Percentiles rank a stretch among this genome's conserved stretches.
These are phyloP conservation scores for Gouania willdenowi DNA, from an alignment of 2,797 vertebrate genomes.

Conservation along the genomic window DNA sequence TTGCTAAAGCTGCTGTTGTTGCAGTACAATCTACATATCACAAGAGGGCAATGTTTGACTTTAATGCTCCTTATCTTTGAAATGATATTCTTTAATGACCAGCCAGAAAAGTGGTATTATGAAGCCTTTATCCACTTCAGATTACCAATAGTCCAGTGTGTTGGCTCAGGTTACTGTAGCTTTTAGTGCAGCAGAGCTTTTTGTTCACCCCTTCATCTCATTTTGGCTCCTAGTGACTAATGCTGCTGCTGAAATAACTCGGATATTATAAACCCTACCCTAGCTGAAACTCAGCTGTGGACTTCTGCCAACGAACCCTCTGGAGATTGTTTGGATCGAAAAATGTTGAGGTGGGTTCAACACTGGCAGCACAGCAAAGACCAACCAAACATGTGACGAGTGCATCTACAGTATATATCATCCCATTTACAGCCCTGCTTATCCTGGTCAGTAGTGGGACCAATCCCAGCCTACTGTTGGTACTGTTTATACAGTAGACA, in stretches of 20 bases:
- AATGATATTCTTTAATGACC: conserved; percentile 32
- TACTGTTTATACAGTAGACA: too few relatives aligned
- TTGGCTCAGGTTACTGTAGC: conserved; percentile 9
- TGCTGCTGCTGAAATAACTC: conserved; percentile 32
- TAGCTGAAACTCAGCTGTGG: conserved; percentile 56
- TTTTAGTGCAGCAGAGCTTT: conserved; percentile 15
- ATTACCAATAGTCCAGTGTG: conserved; percentile 8
- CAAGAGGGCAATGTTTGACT: conserved; percentile 37
- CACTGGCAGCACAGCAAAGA: conserved; percentile 33
- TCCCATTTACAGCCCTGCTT: too few relatives aligned
- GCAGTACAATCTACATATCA: conserved; percentile 20
- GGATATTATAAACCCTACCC: conserved; percentile 34
- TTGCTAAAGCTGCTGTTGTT: background rate
- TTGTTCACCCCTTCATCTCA: conserved; percentile 22
- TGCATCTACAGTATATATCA: too few relatives aligned
- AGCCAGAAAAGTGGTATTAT: conserved; percentile 26
- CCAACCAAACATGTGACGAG: conserved; percentile 4
- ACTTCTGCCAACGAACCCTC: conserved; percentile 50
- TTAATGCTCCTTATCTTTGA: conserved; percentile 3
- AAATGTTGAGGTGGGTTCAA: conserved; percentile 40
- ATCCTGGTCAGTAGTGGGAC: too few relatives aligned
- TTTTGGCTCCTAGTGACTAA: conserved; percentile 40
- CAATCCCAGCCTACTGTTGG: too few relatives aligned
- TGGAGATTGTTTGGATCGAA: conserved; percentile 33
- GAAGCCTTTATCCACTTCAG: conserved; percentile 33